These are phyloP conservation scores for Scomberomorus guttatus DNA, from an alignment of 2,797 vertebrate species.

Conservation along the genomic window DNA sequence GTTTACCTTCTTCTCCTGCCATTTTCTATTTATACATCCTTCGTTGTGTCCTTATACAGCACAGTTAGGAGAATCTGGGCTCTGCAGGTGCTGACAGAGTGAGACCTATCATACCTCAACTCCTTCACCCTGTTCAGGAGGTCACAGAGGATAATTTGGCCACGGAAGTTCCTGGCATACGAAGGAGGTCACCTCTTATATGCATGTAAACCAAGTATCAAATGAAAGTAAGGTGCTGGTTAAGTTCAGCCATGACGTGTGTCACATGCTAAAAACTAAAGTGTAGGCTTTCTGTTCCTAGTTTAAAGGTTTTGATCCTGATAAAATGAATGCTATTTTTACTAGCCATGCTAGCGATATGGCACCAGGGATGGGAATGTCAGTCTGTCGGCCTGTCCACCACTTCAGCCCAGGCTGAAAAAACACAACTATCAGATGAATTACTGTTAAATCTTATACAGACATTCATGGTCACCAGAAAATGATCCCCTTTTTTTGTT, in stretches of 20 bases:
- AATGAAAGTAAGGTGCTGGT: constrained; percentile 19
- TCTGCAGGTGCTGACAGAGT: constrained; percentile 76
- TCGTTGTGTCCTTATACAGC: constrained; percentile 55
- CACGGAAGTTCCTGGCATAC: constrained; percentile 70
- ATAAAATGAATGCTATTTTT: not conserved
- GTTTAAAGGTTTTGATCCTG: not conserved
- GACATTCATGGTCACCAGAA: not conserved
- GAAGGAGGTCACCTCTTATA: constrained; percentile 43
- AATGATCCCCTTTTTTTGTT: too few species aligned
- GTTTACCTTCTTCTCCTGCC: not conserved
- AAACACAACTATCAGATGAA: not conserved
- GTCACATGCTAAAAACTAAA: constrained; percentile 8
- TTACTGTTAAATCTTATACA: not conserved
- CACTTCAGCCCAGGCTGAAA: not conserved
- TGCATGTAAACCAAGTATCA: constrained; percentile 41
- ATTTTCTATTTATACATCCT: constrained; percentile 2
- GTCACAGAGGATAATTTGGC: constrained; percentile 61
- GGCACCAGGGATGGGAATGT: not conserved
- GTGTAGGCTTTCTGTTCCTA: not conserved
- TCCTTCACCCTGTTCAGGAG: constrained; percentile 65
- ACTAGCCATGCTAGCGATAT: not conserved
- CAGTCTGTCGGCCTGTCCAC: not conserved
- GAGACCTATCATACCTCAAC: constrained; percentile 58
- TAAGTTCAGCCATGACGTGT: not conserved
- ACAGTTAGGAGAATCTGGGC: constrained; percentile 77